Conservation (phyloP, 2,888 invertebrate genomes). For the Tryphoninae sp. region DNA sequence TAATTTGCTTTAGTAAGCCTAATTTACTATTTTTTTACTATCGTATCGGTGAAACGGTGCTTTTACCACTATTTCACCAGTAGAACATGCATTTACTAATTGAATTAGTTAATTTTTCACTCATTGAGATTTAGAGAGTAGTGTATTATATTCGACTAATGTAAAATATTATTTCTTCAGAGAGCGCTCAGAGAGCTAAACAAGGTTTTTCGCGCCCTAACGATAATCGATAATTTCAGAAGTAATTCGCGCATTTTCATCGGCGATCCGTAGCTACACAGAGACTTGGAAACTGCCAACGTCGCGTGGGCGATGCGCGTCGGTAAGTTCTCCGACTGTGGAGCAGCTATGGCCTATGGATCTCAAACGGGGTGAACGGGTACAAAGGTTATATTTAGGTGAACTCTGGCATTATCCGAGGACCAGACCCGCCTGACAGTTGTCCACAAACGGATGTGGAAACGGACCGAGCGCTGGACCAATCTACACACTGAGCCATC, state of each 20-base stretch:
- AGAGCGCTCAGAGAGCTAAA: not conserved
- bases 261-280: not conserved
- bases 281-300: not conserved
- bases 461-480: slow-evolving; percentile 69
- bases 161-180: too few relatives aligned
- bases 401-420: slow-evolving; percentile 75
- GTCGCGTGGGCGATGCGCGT: not conserved
- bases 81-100: too few relatives aligned
- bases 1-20: too few relatives aligned
- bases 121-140: too few relatives aligned
- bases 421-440: slow-evolving; percentile 64
- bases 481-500: slow-evolving; percentile 63
- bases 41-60: too few relatives aligned
- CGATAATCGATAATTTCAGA: not conserved
- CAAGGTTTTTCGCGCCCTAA: not conserved
- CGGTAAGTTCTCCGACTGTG: slow-evolving; percentile 13
- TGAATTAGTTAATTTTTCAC: too few relatives aligned
- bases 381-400: slow-evolving; percentile 74
- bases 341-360: slow-evolving; percentile 21
- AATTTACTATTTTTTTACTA: too few relatives aligned
- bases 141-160: too few relatives aligned
- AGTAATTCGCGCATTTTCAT: not conserved
- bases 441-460: slow-evolving; percentile 64
- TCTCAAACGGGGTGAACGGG: slow-evolving; percentile 47
- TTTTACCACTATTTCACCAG: too few relatives aligned